These are phyloP conservation scores for Psammodynastes pulverulentus DNA, from an alignment of 2,113 vertebrate species.

Conservation along the genomic window DNA sequence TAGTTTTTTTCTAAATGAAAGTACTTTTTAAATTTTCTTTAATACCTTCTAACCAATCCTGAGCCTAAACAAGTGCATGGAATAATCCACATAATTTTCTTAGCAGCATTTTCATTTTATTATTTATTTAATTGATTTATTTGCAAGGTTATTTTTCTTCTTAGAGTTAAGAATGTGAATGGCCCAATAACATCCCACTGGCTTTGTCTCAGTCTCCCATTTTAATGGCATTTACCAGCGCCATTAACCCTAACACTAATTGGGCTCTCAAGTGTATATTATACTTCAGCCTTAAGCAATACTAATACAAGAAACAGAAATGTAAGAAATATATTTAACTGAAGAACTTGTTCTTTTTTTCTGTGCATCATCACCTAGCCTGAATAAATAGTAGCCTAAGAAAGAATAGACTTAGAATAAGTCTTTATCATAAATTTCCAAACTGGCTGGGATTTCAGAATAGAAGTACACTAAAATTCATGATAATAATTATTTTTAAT, in stretches of 20 bases:
- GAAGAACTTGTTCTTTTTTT: not conserved
- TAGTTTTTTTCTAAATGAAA: not conserved
- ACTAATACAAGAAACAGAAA: not conserved
- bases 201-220: not conserved
- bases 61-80: not conserved
- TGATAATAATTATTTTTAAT: not conserved
- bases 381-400: not conserved
- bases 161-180: not conserved
- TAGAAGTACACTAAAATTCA: not conserved
- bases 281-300: not conserved
- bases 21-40: not conserved
- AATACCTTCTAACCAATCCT: not conserved
- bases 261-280: not conserved
- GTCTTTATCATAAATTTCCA: not conserved
- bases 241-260: not conserved
- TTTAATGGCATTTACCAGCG: not conserved
- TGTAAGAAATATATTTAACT: not conserved
- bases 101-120: not conserved
- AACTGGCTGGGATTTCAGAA: not conserved
- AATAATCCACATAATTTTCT: not conserved
- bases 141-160: not conserved
- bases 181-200: not conserved
- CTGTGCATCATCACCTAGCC: not conserved
- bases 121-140: not conserved
- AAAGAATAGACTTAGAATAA: not conserved